Evolutionary conservation across 2,888 invertebrate genomes (phyloP), one percentile per base, ranked within the genome.

Genomic region (Trichacis sp.): DNA sequence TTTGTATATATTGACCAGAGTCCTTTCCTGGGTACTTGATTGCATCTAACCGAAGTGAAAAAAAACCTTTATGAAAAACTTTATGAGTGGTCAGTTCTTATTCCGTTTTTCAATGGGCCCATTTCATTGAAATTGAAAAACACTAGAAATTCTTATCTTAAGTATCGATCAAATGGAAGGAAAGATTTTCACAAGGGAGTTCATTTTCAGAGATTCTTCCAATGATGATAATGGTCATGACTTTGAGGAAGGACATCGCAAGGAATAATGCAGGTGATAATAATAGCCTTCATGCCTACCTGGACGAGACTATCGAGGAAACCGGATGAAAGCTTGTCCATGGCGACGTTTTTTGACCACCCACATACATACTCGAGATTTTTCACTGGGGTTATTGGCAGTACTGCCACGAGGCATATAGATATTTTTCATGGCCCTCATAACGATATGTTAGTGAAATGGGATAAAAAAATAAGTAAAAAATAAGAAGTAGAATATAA

Each of bases 251-350:
- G 70, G 98, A 98, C 81, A 98, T 98, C 79, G 97, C 98, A 1
- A 91, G 95, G 65, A 98, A 98, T 84, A 94, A 97, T 84, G 93
- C 94, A 0, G 94, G 94, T 78, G 95, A 95, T 76, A 77, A 73
- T 42, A 84, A 84, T 38, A 82, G 81, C 73, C 57, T 84, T n/a
- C n/a, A n/a, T n/a, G 75, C 80, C 29, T 91, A 91, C 64, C 89
- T 93, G 79, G 98, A 98, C 80, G 98, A 98, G 78, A 93, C 96
- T 47, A 90, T 98, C 74, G 98, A 98, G 85, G 98, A 99, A 86
- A 97, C 97, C 36, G 98, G 98, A 1, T 98, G 98, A 98, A 99
- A 98, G 85, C 86, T 99, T 69, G 98, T 98, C 0, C 98, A 99
- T 82, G 98, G 98, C 1, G 98, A 98, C 86, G 97, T 98, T 4